Conservation (phyloP, 2,797 vertebrate genomes). For the Periophthalmus magnuspinnatus region DNA sequence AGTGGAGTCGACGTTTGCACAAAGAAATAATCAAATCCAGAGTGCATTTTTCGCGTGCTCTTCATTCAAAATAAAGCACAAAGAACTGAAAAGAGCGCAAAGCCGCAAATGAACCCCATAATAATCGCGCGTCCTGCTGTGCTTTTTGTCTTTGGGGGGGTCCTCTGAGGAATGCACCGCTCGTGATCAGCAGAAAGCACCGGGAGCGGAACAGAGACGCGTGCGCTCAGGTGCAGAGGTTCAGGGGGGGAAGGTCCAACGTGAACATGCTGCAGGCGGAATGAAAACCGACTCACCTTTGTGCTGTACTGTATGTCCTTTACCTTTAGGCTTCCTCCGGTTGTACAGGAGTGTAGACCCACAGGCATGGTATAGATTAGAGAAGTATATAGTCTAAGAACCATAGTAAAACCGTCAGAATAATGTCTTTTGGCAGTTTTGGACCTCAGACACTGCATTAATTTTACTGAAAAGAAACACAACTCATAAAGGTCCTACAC, state of each 20-base stretch:
- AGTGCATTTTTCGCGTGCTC: constrained; percentile 13
- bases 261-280: not conserved
- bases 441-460: too few species aligned
- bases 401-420: not conserved
- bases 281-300: not conserved
- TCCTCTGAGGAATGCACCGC: constrained; percentile 45
- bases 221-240: not conserved
- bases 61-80: constrained; percentile 17
- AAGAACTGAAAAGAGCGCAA: constrained; percentile 3
- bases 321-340: not conserved
- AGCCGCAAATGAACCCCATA: not conserved
- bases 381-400: not conserved
- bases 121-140: constrained; percentile 36
- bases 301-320: constrained; percentile 5
- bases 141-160: constrained; percentile 48
- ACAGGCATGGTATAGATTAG: not conserved
- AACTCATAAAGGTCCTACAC: too few species aligned
- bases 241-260: constrained; percentile 2
- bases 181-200: constrained; percentile 57
- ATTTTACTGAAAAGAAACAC: too few species aligned
- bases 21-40: constrained; percentile 16
- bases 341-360: not conserved
- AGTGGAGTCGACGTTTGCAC: constrained; percentile 15
- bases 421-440: too few species aligned
- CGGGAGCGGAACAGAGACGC: not conserved